Percentiles rank a stretch among this genome's conserved stretches.
Evolutionary conservation across 2,797 vertebrate genomes (phyloP).

Genomic region (Cuculus canorus): DNA sequence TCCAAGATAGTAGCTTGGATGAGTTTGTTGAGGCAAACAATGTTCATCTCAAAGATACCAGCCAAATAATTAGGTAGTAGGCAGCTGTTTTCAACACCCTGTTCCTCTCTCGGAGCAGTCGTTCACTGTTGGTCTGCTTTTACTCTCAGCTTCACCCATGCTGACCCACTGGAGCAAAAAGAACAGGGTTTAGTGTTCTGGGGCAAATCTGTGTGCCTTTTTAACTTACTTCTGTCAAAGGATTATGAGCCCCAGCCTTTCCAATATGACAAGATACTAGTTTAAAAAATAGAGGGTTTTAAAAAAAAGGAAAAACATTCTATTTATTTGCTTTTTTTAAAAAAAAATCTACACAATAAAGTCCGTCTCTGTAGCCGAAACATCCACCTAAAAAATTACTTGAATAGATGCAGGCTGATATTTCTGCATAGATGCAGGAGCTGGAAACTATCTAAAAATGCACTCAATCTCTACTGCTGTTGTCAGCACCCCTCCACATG

Average conservation of each 20-base stretch:
- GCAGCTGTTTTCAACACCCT: neutral
- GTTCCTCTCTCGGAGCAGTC: neutral
- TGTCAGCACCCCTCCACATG: neutral
- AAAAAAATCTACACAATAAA: neutral
- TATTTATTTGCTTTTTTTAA: neutral
- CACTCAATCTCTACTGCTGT: neutral
- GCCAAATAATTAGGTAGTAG: neutral
- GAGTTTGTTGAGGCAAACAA: neutral
- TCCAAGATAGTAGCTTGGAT: neutral
- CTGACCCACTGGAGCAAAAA: neutral
- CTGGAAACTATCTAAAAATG: neutral
- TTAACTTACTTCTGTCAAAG: neutral
- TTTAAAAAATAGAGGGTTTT: neutral
- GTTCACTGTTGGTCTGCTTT: neutral
- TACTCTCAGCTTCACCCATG: neutral
- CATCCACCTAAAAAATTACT: neutral
- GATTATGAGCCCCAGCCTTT: neutral
- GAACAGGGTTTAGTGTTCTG: neutral
- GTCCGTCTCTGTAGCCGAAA: neutral
- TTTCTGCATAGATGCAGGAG: neutral
- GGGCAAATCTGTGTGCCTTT: neutral
- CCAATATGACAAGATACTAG: neutral
- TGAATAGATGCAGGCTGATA: neutral
- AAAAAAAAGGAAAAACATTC: neutral
- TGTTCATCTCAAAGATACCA: neutral